Conservation (phyloP, 2,888 invertebrate species). For the Drymonia ruficornis region DNA sequence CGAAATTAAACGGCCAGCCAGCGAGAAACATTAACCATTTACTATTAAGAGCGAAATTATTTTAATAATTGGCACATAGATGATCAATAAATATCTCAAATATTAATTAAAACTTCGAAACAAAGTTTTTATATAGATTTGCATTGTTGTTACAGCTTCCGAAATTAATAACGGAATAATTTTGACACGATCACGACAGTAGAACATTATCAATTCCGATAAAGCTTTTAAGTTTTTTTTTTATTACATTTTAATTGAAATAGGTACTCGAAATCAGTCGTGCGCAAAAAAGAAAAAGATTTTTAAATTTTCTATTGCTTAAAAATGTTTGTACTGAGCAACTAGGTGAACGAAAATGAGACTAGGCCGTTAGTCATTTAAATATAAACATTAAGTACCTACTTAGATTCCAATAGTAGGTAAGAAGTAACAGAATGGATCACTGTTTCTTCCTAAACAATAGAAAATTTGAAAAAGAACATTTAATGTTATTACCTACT, state of each 20-base stretch:
- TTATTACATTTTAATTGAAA: constrained; percentile 41
- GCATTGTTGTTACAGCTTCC: constrained; percentile 37
- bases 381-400: no score
- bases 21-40: constrained; percentile 28
- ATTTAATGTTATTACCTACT: constrained; percentile 31
- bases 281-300: constrained; percentile 41
- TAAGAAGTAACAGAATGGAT: no score
- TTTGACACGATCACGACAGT: constrained; percentile 25
- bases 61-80: constrained; percentile 66
- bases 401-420: no score
- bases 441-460: constrained; percentile 26
- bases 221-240: constrained; percentile 33
- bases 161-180: constrained; percentile 38
- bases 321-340: not conserved
- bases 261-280: constrained; percentile 66
- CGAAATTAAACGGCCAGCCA: constrained; percentile 23
- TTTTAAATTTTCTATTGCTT: constrained; percentile 46
- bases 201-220: constrained; percentile 47
- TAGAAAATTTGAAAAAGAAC: constrained; percentile 33
- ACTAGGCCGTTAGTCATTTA: not conserved
- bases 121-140: constrained; percentile 33
- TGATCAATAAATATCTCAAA: constrained; percentile 42
- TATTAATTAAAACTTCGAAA: constrained; percentile 38
- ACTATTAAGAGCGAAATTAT: constrained; percentile 42
- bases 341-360: not conserved